These are phyloP conservation scores for Tethya wilhelma DNA, from an alignment of 37 sponge, comb jelly and placozoan genomes.

Conservation along the genomic window DNA sequence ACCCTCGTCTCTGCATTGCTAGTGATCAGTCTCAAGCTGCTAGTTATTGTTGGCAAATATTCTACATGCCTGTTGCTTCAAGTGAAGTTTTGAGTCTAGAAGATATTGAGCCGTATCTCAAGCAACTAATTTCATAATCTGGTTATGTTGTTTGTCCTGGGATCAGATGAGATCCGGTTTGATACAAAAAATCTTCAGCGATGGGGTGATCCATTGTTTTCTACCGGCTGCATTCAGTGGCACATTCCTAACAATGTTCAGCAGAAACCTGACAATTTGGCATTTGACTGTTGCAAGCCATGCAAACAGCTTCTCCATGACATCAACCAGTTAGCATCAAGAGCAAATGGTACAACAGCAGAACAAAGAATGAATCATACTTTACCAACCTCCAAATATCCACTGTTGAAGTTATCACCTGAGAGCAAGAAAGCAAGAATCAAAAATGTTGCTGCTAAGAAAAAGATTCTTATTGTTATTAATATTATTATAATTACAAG, in stretches of 20 bases:
- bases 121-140: background rate
- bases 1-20: background rate
- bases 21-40: background rate
- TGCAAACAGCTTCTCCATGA: background rate
- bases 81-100: background rate
- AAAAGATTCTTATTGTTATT: too few species aligned
- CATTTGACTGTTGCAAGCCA: background rate
- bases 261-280: background rate
- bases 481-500: too few species aligned
- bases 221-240: background rate
- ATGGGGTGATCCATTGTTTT: background rate
- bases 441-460: too few species aligned
- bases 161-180: background rate
- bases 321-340: background rate
- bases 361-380: background rate
- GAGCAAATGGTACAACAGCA: background rate
- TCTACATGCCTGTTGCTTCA: background rate
- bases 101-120: background rate
- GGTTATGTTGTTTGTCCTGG: background rate
- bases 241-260: slow-evolving; percentile 5
- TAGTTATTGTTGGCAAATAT: background rate
- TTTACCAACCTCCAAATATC: slow-evolving; percentile 3
- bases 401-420: too few species aligned
- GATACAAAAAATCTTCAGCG: background rate
- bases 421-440: too few species aligned